Evolutionary conservation across 2,888 invertebrate genomes (phyloP).

Genomic region (Pristionchus exspectatus): DNA sequence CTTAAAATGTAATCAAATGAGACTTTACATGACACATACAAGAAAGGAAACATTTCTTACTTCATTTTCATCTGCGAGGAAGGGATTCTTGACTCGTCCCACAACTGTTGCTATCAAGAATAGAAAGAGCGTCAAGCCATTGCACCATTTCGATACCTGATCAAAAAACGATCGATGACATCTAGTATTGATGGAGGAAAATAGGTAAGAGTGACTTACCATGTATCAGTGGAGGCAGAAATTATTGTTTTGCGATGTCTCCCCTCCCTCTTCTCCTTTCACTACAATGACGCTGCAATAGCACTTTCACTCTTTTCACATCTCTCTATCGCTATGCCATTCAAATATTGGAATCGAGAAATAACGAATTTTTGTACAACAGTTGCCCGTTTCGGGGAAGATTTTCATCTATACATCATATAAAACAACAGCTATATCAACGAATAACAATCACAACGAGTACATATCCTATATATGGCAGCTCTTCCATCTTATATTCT

Average conservation of each 20-base stretch:
- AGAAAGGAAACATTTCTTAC: neutral
- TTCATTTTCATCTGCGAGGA: slow-evolving; percentile 59
- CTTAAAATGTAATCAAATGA: neutral
- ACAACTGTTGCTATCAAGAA: neutral
- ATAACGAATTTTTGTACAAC: slow-evolving; percentile 9
- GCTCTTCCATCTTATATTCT: neutral
- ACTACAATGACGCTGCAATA: slow-evolving; percentile 30
- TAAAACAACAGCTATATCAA: slow-evolving; percentile 1
- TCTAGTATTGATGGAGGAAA: neutral
- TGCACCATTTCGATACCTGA: slow-evolving; percentile 12
- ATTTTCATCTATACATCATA: neutral
- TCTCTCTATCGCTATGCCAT: neutral
- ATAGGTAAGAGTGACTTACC: neutral
- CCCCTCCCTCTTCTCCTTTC: slow-evolving; percentile 10
- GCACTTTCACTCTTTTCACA: neutral
- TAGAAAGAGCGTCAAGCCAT: neutral
- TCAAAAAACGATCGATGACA: neutral
- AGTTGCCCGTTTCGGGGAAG: neutral
- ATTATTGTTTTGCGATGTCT: slow-evolving; percentile 19
- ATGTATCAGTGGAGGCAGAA: slow-evolving; percentile 16
- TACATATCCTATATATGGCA: neutral
- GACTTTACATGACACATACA: neutral
- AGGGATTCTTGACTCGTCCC: slow-evolving; percentile 50
- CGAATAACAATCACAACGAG: slow-evolving; percentile 4
- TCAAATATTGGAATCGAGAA: slow-evolving; percentile 15